These are phyloP conservation scores for Chrysodeixis includens DNA, from an alignment of 2,888 invertebrate genomes.

Conservation along the genomic window DNA sequence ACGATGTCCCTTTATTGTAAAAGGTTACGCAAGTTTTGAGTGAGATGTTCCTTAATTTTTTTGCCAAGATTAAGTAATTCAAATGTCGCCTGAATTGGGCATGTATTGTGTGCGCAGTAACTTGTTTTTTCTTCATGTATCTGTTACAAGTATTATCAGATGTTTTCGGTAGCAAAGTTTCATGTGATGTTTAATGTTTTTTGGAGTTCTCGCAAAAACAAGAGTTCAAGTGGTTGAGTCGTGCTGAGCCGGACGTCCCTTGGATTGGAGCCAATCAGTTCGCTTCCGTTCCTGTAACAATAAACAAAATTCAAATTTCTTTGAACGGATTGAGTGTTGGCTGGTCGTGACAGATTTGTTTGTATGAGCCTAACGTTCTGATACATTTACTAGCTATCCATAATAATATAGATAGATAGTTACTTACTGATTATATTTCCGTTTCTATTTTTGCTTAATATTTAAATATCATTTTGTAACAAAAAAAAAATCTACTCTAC, in stretches of 20 bases:
- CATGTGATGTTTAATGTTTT: slow-evolving; percentile 23
- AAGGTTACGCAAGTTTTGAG: slow-evolving; percentile 42
- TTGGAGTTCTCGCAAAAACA: slow-evolving; percentile 42
- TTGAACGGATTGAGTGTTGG: slow-evolving; percentile 25
- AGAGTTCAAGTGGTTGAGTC: slow-evolving; percentile 34
- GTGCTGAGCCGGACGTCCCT: slow-evolving; percentile 60
- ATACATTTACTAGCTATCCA: background rate
- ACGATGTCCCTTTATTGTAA: slow-evolving; percentile 49
- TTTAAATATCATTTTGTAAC: too few relatives aligned
- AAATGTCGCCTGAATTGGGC: slow-evolving; percentile 8
- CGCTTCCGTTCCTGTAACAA: slow-evolving; percentile 55
- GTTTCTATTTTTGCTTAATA: too few relatives aligned
- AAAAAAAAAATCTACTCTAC: too few relatives aligned
- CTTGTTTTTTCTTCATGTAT: slow-evolving; percentile 12
- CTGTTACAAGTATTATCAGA: slow-evolving; percentile 2
- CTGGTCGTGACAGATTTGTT: background rate
- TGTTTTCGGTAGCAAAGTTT: slow-evolving; percentile 7
- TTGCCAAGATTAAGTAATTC: slow-evolving; percentile 21
- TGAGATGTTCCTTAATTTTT: slow-evolving; percentile 23
- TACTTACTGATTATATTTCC: too few relatives aligned
- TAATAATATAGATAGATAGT: too few relatives aligned
- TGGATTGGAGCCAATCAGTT: slow-evolving; percentile 58
- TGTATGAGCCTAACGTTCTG: background rate
- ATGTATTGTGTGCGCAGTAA: slow-evolving; percentile 11
- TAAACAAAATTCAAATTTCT: slow-evolving; percentile 32